Evolutionary conservation across 53 echinoderm and acorn worm species (phyloP).

Genomic region (Hippasteria phrygiana): DNA sequence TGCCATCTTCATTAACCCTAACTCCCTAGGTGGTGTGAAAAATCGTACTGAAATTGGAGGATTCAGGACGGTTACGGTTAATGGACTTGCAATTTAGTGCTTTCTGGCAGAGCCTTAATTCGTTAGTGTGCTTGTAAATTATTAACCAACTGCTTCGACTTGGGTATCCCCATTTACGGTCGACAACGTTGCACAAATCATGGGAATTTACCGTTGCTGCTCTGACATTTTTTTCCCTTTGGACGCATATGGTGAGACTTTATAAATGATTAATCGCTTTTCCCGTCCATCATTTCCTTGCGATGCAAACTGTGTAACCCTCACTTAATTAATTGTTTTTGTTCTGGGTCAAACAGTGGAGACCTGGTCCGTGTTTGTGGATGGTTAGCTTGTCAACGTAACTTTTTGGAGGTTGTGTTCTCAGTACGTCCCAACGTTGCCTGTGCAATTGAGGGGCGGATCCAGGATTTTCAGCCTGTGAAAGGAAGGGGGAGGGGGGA

Average conservation of each 20-base stretch:
- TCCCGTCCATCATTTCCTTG: not conserved
- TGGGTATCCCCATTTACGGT: not conserved
- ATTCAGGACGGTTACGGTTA: too few species aligned
- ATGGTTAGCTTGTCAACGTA: not conserved
- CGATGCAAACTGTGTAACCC: not conserved
- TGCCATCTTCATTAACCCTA: too few species aligned
- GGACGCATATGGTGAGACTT: not conserved
- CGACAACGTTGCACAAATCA: constrained; percentile 15
- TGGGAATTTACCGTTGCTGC: not conserved
- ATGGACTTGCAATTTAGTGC: constrained; percentile 23
- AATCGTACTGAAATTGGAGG: too few species aligned
- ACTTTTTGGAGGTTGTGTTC: not conserved
- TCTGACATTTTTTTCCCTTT: not conserved
- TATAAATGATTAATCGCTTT: constrained; percentile 20
- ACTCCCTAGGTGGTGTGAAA: too few species aligned
- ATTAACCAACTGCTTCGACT: constrained; percentile 17
- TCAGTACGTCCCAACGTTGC: too few species aligned
- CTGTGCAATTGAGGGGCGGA: too few species aligned
- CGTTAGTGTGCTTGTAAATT: constrained; percentile 1
- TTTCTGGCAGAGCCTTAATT: not conserved
- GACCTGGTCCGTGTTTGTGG: not conserved
- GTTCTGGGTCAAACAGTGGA: not conserved
- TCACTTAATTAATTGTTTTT: constrained; percentile 1
- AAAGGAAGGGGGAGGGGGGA: too few species aligned
- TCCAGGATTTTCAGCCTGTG: too few species aligned